phyloP scores from a whole-genome alignment of 2,797 vertebrate species.

The Distichodus sexfasciatus region DNA sequence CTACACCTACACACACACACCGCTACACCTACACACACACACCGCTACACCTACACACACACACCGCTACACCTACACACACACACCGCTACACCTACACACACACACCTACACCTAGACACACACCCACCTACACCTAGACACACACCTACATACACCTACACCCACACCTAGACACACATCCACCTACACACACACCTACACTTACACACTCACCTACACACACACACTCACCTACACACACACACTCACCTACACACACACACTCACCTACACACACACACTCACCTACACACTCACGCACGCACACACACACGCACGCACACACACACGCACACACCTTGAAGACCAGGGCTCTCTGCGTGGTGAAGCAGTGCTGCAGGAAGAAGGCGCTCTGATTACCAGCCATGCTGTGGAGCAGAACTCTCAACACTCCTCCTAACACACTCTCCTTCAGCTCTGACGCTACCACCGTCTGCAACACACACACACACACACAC shows the following conservation, averaged over 20 bases:
- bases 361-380: conserved; percentile 89
- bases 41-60: no score
- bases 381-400: conserved; percentile 89
- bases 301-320: not conserved
- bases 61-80: no score
- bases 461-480: conserved; percentile 77
- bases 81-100: no score
- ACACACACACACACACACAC: conserved; percentile 17
- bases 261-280: no score
- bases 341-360: conserved; percentile 88
- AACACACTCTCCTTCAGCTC: conserved; percentile 88
- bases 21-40: conserved; percentile 25
- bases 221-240: no score
- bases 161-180: conserved; percentile 30
- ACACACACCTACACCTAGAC: not conserved
- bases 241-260: no score
- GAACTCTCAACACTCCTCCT: conserved; percentile 83
- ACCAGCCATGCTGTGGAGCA: conserved; percentile 86
- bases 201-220: conserved; percentile 23
- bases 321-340: conserved; percentile 47
- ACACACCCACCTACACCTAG: no score
- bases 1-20: conserved; percentile 3
- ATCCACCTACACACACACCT: not conserved
- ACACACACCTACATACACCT: conserved; percentile 48
- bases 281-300: not conserved